A percentile compares a stretch with the other conserved stretches of the same genome.
These are phyloP conservation scores for Chrysolina oricalcia DNA, from an alignment of 2,888 invertebrate genomes.

Conservation along the genomic window DNA sequence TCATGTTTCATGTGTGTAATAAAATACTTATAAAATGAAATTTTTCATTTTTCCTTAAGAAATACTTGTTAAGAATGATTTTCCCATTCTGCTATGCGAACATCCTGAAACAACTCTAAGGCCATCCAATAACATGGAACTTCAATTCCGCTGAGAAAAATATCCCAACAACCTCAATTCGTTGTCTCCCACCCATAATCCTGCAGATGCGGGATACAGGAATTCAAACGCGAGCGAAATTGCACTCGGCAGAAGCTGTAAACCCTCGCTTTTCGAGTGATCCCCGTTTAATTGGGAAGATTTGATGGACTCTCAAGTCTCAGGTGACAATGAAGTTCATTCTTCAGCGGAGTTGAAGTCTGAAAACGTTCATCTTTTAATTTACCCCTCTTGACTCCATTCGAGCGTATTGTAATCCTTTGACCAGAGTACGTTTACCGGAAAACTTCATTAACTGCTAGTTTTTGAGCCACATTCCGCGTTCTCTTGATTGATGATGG, in stretches of 20 bases:
- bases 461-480: too few species aligned
- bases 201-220: conserved; percentile 9
- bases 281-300: conserved; percentile 52
- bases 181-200: conserved; percentile 11
- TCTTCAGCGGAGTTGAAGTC: conserved; percentile 36
- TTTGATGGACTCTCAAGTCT: conserved; percentile 47
- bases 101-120: neutral
- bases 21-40: too few species aligned
- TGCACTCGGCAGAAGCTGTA: neutral
- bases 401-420: neutral
- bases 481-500: too few species aligned
- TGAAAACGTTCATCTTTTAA: conserved; percentile 36
- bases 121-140: neutral
- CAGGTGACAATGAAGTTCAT: conserved; percentile 52
- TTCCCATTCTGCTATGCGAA: neutral
- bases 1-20: neutral
- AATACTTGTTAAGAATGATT: too few species aligned
- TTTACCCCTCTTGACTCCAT: conserved; percentile 30
- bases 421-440: neutral
- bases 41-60: too few species aligned
- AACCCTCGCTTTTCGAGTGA: conserved; percentile 34
- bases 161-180: conserved; percentile 20
- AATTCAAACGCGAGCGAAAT: conserved; percentile 6
- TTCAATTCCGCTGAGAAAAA: conserved; percentile 17
- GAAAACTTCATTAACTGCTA: too few species aligned